Conservation (phyloP, 2,797 vertebrate species). For the Thaleichthys pacificus region DNA sequence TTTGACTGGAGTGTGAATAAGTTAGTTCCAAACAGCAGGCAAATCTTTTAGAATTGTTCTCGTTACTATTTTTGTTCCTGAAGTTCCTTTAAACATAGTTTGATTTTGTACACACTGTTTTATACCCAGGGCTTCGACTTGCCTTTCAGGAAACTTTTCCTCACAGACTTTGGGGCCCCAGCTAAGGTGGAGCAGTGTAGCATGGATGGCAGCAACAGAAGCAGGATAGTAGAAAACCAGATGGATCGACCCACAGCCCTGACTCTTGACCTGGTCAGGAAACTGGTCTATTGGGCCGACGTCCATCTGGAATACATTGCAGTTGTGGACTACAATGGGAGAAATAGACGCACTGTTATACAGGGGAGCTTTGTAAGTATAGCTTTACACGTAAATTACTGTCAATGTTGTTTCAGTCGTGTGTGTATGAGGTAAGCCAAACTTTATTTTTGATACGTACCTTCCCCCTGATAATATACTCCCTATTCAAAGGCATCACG, state of each 20-base stretch:
- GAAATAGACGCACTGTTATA: conserved; percentile 71
- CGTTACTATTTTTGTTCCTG: no score
- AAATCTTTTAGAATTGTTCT: no score
- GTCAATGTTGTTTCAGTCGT: no score
- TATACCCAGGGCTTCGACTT: conserved; percentile 3
- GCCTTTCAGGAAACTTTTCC: conserved; percentile 82
- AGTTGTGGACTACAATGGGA: conserved; percentile 84
- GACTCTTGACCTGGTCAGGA: conserved; percentile 80
- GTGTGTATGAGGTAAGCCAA: background rate
- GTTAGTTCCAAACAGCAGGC: no score
- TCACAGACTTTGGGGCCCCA: conserved; percentile 80
- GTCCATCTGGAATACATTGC: conserved; percentile 79
- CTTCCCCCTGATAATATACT: background rate
- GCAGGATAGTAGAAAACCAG: conserved; percentile 75
- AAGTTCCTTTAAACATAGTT: background rate
- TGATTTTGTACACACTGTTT: background rate
- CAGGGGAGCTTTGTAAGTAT: conserved; percentile 47
- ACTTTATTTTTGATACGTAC: background rate
- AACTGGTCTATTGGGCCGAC: conserved; percentile 85
- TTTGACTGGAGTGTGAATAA: background rate
- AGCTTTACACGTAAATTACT: background rate
- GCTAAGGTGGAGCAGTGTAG: conserved; percentile 84
- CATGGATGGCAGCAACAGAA: conserved; percentile 83
- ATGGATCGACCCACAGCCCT: conserved; percentile 82
- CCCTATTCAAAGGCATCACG: background rate